A percentile compares a stretch with the other conserved stretches of the same genome.
Evolutionary conservation across 1,140 invertebrate species (phyloP).

Genomic region (Akabosia matsudoensis): DNA sequence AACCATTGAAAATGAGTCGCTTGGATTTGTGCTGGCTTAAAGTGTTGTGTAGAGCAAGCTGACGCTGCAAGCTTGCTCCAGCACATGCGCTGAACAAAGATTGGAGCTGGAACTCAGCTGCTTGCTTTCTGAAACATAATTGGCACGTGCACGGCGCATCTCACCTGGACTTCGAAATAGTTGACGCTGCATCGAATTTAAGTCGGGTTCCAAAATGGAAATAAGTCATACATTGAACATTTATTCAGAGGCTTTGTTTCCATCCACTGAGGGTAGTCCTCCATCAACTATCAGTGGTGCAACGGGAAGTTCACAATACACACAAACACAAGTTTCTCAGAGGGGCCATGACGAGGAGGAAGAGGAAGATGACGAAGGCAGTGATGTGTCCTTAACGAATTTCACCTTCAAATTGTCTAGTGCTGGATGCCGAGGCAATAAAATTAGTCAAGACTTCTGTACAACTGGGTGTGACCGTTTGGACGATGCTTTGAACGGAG

Average conservation of each 20-base stretch:
- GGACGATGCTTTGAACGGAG: conserved; percentile 64
- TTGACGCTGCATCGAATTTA: neutral
- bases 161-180: neutral
- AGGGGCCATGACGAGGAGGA: neutral
- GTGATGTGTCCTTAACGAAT: neutral
- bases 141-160: no score
- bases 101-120: no score
- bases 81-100: no score
- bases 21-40: no score
- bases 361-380: neutral
- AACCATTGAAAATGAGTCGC: no score
- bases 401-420: neutral
- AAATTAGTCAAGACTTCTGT: conserved; percentile 25
- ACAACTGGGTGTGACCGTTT: conserved; percentile 51
- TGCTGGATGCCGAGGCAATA: neutral
- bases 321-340: neutral
- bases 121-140: no score
- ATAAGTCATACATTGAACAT: neutral
- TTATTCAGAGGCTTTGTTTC: conserved; percentile 8
- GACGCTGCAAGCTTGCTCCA: no score
- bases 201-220: neutral
- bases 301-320: neutral
- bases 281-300: neutral
- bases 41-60: no score
- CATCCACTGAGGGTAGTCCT: neutral